A percentile compares a stretch with the other conserved stretches of the same genome.
Conservation (phyloP, 1,140 invertebrate genomes). For the Pissodes strobi region DNA sequence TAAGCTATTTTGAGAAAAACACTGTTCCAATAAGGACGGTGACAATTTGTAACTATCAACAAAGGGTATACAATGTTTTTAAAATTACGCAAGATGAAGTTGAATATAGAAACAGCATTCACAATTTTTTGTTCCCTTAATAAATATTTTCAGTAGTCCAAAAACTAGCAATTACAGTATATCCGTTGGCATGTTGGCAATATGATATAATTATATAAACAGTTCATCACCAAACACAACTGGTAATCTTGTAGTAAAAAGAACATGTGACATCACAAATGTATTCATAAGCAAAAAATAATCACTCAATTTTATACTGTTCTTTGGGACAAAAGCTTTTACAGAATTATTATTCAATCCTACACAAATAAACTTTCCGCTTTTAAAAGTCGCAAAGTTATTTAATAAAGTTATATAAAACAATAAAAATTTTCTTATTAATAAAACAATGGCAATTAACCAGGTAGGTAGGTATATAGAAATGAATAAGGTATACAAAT, state of each 20-base stretch:
- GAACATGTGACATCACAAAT: slow-evolving; percentile 9
- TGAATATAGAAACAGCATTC: slow-evolving; percentile 11
- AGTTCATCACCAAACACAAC: neutral
- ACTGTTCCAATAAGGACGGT: slow-evolving; percentile 47
- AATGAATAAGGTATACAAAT: too few species aligned
- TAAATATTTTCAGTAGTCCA: slow-evolving; percentile 20
- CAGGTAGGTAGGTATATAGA: too few species aligned
- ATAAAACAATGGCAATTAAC: too few species aligned
- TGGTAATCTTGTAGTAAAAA: too few species aligned
- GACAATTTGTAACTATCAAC: slow-evolving; percentile 35
- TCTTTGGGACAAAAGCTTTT: neutral
- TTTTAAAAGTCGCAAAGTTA: neutral
- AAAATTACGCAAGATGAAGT: slow-evolving; percentile 1
- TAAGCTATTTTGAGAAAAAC: slow-evolving; percentile 44
- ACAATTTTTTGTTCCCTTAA: slow-evolving; percentile 36
- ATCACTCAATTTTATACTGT: slow-evolving; percentile 14
- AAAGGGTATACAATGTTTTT: slow-evolving; percentile 4
- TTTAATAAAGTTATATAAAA: too few species aligned
- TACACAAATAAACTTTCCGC: neutral
- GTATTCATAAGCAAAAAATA: slow-evolving; percentile 2
- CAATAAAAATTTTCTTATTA: too few species aligned
- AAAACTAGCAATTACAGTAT: slow-evolving; percentile 16
- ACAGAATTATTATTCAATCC: neutral
- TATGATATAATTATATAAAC: neutral
- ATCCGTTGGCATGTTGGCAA: neutral